A percentile compares a stretch with the other conserved stretches of the same genome.
These are phyloP conservation scores for Arctocebus calabarensis DNA, from an alignment of 2,797 vertebrate species.

Conservation along the genomic window DNA sequence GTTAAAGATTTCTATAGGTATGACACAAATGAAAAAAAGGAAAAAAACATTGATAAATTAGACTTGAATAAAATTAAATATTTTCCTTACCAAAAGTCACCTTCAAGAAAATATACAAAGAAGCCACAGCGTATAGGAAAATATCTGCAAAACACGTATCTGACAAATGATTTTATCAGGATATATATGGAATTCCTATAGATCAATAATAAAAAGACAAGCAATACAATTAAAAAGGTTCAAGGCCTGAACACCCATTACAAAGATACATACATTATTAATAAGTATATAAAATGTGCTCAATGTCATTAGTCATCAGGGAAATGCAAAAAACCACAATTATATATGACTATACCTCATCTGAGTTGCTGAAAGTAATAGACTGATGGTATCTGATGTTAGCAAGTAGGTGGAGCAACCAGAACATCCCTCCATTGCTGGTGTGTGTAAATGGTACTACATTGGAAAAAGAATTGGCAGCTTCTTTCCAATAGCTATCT, in stretches of 20 bases:
- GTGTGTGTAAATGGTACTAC: too few species aligned
- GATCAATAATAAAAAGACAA: not conserved
- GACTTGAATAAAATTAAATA: not conserved
- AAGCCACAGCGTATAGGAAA: not conserved
- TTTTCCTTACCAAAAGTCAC: not conserved
- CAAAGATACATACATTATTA: not conserved
- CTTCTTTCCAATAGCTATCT: not conserved
- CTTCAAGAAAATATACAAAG: not conserved
- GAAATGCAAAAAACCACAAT: not conserved
- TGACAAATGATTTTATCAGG: not conserved
- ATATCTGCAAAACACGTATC: not conserved
- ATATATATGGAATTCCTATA: not conserved
- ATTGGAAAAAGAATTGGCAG: not conserved
- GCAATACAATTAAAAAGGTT: not conserved
- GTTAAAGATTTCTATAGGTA: slow-evolving; percentile 25
- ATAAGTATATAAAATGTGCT: not conserved
- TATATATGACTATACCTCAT: rapidly evolving
- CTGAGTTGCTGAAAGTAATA: not conserved
- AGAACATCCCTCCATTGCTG: not conserved
- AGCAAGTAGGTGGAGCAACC: not conserved
- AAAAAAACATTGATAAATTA: not conserved
- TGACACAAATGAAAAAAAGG: not conserved
- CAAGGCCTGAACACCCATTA: not conserved
- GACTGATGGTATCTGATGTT: not conserved
- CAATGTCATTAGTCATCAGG: not conserved